Percentiles rank a stretch among this genome's conserved stretches.
Evolutionary conservation across 2,888 invertebrate genomes (phyloP).

Genomic region (Leptura quadrifasciata): DNA sequence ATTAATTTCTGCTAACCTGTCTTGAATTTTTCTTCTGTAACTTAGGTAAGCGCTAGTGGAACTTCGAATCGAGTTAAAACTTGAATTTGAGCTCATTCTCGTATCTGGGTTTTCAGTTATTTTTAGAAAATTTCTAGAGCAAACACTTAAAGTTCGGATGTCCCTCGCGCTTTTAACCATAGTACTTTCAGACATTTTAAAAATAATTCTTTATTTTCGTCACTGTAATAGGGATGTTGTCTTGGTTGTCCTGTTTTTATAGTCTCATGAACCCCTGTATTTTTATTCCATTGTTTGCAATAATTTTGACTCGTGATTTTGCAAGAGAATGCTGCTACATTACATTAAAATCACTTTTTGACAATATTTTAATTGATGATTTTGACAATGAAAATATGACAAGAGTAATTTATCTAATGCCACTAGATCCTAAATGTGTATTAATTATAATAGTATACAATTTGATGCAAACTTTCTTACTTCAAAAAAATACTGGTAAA

Average conservation of each 20-base stretch:
- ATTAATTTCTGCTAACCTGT: conserved; percentile 59
- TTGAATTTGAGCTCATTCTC: not conserved
- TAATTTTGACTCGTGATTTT: conserved; percentile 52
- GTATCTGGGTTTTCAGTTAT: not conserved
- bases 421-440: conserved; percentile 23
- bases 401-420: conserved; percentile 24
- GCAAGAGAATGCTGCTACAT: conserved; percentile 43
- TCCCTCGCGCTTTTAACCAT: not conserved
- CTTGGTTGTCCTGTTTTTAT: not conserved
- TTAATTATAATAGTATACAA: not conserved
- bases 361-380: conserved; percentile 45
- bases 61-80: conserved; percentile 9
- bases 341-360: conserved; percentile 50
- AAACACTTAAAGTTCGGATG: not conserved
- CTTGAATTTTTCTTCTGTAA: conserved; percentile 57
- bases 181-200: conserved; percentile 7
- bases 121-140: not conserved
- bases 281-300: conserved; percentile 37
- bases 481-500: no score
- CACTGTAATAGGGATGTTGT: not conserved
- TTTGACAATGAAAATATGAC: conserved; percentile 45
- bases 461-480: no score
- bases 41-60: conserved; percentile 43
- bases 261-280: not conserved
- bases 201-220: not conserved